These are phyloP conservation scores for Drosophila ambigua DNA, from an alignment of 1,140 invertebrate genomes.

Conservation along the genomic window DNA sequence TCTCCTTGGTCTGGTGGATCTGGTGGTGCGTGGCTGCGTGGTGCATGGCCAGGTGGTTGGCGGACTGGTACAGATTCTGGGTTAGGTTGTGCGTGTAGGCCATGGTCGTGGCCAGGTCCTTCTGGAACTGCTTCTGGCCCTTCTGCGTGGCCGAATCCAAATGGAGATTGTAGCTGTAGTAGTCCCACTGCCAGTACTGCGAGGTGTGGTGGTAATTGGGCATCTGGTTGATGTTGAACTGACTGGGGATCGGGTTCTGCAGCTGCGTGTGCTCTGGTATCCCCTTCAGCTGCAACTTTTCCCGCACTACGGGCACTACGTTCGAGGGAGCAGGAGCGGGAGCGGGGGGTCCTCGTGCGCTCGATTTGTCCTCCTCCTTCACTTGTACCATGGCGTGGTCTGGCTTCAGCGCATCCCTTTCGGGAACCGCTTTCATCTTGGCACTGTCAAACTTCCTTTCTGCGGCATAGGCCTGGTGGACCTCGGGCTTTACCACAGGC, in stretches of 20 bases:
- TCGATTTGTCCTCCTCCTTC: conserved; percentile 69
- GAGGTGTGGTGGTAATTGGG: conserved; percentile 87
- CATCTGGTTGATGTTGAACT: conserved; percentile 86
- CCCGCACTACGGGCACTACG: conserved; percentile 44
- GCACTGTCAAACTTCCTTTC: conserved; percentile 46
- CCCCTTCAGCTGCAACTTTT: conserved; percentile 64
- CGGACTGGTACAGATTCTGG: conserved; percentile 78
- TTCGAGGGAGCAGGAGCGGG: neutral
- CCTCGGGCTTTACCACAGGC: conserved; percentile 34
- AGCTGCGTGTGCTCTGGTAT: conserved; percentile 68
- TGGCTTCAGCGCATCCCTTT: conserved; percentile 46
- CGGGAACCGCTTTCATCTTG: conserved; percentile 31
- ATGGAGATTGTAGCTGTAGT: conserved; percentile 86
- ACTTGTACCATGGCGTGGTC: conserved; percentile 59
- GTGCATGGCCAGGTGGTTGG: conserved; percentile 70
- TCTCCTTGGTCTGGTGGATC: conserved; percentile 76
- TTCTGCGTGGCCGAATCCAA: conserved; percentile 83
- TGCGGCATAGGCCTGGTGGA: neutral
- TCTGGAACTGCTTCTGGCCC: conserved; percentile 81
- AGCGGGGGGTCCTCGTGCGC: conserved; percentile 18
- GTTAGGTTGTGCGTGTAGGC: conserved; percentile 80
- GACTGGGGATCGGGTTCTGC: conserved; percentile 83
- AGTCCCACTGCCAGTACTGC: conserved; percentile 88
- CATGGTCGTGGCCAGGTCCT: conserved; percentile 80
- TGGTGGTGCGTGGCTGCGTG: conserved; percentile 66